Evolutionary conservation across 2,113 vertebrate species (phyloP).

Genomic region (Ursus arctos): DNA sequence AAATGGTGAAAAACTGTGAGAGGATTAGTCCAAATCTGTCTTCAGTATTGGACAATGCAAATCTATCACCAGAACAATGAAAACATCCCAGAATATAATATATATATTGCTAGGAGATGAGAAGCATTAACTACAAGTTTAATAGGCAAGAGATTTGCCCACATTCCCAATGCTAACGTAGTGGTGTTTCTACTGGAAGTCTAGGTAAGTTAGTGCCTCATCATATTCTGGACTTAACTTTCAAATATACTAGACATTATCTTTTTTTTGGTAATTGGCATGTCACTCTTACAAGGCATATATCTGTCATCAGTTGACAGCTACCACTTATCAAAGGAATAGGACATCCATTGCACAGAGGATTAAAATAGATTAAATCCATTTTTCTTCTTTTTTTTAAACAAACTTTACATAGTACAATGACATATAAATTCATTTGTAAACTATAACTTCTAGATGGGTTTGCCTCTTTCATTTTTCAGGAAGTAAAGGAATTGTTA

Average conservation of each 20-base stretch:
- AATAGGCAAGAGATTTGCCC: background rate
- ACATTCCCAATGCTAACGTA: background rate
- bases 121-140: background rate
- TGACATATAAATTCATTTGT: slow-evolving; percentile 64
- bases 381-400: slow-evolving; percentile 39
- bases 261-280: slow-evolving; percentile 65
- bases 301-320: slow-evolving; percentile 48
- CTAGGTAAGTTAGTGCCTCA: background rate
- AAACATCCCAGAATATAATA: background rate
- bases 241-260: slow-evolving; percentile 49
- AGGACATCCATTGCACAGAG: background rate
- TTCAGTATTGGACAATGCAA: background rate
- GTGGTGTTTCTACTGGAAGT: slow-evolving; percentile 6
- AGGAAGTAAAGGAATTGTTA: background rate
- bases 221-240: slow-evolving; percentile 49
- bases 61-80: background rate
- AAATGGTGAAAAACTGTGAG: background rate
- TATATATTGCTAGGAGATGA: background rate
- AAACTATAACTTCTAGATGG: slow-evolving; percentile 36
- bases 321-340: slow-evolving; percentile 45
- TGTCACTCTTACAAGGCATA: background rate
- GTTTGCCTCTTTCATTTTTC: slow-evolving; percentile 35
- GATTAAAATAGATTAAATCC: background rate
- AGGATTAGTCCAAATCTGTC: background rate
- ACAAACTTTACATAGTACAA: slow-evolving; percentile 38